Percentiles rank a stretch among this genome's conserved stretches.
phyloP scores from a whole-genome alignment of 2,113 vertebrate species.

The Regulus satrapa region DNA sequence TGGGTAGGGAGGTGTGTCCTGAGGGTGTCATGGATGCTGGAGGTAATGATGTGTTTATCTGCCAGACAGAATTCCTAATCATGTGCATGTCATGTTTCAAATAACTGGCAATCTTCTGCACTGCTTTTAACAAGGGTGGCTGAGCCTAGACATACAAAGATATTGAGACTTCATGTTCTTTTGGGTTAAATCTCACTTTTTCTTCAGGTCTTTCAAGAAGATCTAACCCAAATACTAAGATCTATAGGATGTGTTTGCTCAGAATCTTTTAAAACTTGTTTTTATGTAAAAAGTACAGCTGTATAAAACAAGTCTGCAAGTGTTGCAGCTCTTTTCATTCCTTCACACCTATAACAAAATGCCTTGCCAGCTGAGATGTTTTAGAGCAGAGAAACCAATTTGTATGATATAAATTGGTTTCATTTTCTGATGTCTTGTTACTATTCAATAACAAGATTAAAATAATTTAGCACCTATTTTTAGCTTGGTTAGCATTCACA shows the following conservation, averaged over 20 bases:
- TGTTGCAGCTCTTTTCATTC: not conserved
- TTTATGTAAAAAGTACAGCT: not conserved
- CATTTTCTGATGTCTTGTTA: not conserved
- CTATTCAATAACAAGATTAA: slow-evolving; percentile 28
- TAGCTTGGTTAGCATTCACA: not conserved
- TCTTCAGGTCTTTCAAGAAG: not conserved
- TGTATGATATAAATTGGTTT: slow-evolving; percentile 10
- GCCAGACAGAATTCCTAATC: not conserved
- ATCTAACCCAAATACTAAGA: not conserved
- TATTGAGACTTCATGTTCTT: not conserved
- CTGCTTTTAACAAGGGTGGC: not conserved
- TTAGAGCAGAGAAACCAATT: not conserved
- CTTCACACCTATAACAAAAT: not conserved
- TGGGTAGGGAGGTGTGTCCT: not conserved
- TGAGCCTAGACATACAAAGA: not conserved
- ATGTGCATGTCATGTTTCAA: not conserved
- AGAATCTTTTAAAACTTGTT: not conserved
- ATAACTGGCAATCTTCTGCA: not conserved
- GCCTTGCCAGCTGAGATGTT: not conserved
- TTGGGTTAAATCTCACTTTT: not conserved
- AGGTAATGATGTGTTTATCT: not conserved
- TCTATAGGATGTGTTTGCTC: not conserved
- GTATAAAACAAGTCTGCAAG: not conserved
- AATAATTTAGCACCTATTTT: slow-evolving; percentile 37
- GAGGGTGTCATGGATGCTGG: not conserved